Evolutionary conservation across 2,113 vertebrate genomes (phyloP).

Genomic region (Zootoca vivipara): DNA sequence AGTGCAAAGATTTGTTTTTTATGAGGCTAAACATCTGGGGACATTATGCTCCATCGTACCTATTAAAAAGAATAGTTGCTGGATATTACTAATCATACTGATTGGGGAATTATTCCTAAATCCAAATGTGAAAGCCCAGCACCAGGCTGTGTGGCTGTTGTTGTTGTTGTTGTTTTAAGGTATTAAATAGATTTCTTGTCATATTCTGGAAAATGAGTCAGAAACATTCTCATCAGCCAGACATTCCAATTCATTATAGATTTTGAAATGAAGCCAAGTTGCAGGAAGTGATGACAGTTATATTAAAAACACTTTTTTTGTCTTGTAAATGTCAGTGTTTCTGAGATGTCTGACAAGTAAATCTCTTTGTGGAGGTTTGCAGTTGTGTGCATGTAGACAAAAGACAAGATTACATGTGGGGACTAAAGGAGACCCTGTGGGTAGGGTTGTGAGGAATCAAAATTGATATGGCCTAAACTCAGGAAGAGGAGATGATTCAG

Average conservation of each 20-base stretch:
- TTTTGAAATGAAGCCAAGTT: slow-evolving; percentile 48
- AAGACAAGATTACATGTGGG: not conserved
- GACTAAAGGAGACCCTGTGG: slow-evolving; percentile 14
- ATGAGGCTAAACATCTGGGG: not conserved
- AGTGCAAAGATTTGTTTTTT: not conserved
- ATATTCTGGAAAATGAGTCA: slow-evolving; percentile 20
- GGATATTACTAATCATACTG: not conserved
- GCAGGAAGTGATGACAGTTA: slow-evolving; percentile 34
- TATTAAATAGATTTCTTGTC: slow-evolving; percentile 30
- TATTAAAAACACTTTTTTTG: slow-evolving; percentile 24
- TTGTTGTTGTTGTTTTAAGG: not conserved
- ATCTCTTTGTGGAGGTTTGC: slow-evolving; percentile 44
- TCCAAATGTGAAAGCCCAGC: not conserved
- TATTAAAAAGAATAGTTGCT: not conserved
- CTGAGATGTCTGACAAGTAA: slow-evolving; percentile 30
- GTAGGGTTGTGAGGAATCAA: not conserved
- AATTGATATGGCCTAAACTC: not conserved
- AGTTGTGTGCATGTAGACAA: slow-evolving; percentile 16
- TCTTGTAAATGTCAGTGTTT: slow-evolving; percentile 26
- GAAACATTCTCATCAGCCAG: slow-evolving; percentile 36
- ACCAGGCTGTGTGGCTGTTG: not conserved
- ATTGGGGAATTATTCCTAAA: slow-evolving; percentile 8
- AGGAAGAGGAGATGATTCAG: not conserved
- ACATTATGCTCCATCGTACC: not conserved
- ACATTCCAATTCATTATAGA: slow-evolving; percentile 35